Evolutionary conservation across 2,888 invertebrate species (phyloP), one percentile per base, ranked within the genome.

Genomic region (Polymixis lichenea): DNA sequence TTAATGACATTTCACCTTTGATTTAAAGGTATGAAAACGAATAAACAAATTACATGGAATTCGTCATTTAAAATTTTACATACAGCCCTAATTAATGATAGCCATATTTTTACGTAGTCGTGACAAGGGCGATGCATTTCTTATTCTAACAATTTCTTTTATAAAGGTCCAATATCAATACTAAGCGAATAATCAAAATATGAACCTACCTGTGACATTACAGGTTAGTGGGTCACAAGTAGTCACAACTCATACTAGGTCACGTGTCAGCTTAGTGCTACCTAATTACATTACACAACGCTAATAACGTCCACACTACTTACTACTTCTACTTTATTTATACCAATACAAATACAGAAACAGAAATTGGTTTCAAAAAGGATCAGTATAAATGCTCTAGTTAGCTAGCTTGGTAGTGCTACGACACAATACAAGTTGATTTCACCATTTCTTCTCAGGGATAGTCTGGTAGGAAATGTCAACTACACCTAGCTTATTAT

Each of bases 211-310:
- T 51, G 77, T 58, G n/a, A 22, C 15, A 51, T 51, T 7, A 56
- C 55, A 66, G 69, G 66, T 67, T 38, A 83, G 13, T 83, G 8
- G 80, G 72, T 53, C 64, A 43, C 43, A 25, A 58, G 13, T 17
- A 84, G 72, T 53, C 64, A 32, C 43, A 25, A 58, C 17, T 17
- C 19, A 17, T 64, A 28, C 69, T 66, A 56, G 83, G 79, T 68
- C 71, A 67, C 49, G 22, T 22, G 22, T 53, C 66, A 56, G 78
- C 71, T 80, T 78, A 71, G 49, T 22, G 68, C 65, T 43, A 25
- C 25, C 38, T 71, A 78, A 80, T 78, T 71, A 67, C 67, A 83
- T 83, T 78, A 83, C 62, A 51, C 19, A 46, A 72, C n/a, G 13
- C 25, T 82, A 32, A 51, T 62, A 65, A 55, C 19, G 58, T 25